Evolutionary conservation across 2,113 vertebrate genomes (phyloP), one percentile per base, ranked within the genome.

Genomic region (Podocnemis expansa): DNA sequence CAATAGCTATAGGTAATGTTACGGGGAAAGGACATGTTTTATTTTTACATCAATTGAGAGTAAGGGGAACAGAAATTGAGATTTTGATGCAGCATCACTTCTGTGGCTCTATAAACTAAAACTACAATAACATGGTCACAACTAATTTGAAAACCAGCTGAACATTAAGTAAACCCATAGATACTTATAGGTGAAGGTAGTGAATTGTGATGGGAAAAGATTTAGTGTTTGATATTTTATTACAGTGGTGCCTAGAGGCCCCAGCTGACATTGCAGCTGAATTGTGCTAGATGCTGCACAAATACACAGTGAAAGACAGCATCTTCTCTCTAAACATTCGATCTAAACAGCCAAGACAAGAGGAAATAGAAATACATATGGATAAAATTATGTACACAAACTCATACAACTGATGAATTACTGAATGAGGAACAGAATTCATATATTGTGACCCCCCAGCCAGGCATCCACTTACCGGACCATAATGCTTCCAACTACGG

Each of bases 401-500:
- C 29, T 76, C 60, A 79, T 22, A 89, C 88, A 17, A 27, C 78
- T 90, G 76, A 3, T 85, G 47, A 89, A 80, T 12, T 86, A 51
- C 43, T 84, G 4, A 6, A 34, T 10, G 1, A 0, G 82, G n/a
- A 85, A n/a, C 16, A 81, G 52, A 89, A 75, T 22, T 84, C 31
- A 47, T 43, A 13, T 7, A 70, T 56, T 87, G 16, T 51, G 43
- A 82, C 19, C 85, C n/a, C 60, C 25, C 52, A n/a, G 8, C 13
- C 25, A 29, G 17, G 31, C 19, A 84, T 8, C 52, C 29, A 24
- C 54, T 54, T 34, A 16, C 38, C 29, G 85, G 54, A 25, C 38
- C 24, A 78, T 87, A 82, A 5, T 89, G 31, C 78, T 4, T 86
- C 38, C 78, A 95, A 67, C 82, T 93, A 12, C 70, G 79, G 80